These are phyloP conservation scores for Hypocryptadius cinnamomeus DNA, from an alignment of 2,113 vertebrate genomes.

Conservation along the genomic window DNA sequence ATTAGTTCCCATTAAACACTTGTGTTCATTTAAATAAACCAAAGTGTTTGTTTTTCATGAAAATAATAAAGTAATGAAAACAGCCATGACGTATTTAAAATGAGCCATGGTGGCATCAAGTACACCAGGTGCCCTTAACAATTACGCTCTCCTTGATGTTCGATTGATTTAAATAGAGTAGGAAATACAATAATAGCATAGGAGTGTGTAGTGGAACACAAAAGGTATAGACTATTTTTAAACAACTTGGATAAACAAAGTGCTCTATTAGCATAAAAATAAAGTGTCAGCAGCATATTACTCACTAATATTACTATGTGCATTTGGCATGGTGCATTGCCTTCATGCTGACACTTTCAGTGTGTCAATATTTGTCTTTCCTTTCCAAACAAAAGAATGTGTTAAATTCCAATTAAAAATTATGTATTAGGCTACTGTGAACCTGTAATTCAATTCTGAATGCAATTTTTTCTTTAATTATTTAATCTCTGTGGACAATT, in stretches of 20 bases:
- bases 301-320: background rate
- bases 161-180: background rate
- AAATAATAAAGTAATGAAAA: background rate
- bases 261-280: background rate
- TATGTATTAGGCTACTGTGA: background rate
- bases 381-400: background rate
- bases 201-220: background rate
- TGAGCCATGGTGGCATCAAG: background rate
- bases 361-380: background rate
- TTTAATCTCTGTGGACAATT: background rate
- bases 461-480: conserved; percentile 29
- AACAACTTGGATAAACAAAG: background rate
- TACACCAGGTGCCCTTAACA: background rate
- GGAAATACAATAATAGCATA: background rate
- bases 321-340: background rate
- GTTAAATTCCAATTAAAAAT: background rate
- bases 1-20: background rate
- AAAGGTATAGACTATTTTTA: background rate
- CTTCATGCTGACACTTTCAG: background rate
- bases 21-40: background rate
- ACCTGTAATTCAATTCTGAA: conserved; percentile 16
- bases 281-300: background rate
- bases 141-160: background rate
- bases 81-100: background rate
- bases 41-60: background rate